Evolutionary conservation across 2,888 invertebrate genomes (phyloP).

Genomic region (Ophion obscuratus): DNA sequence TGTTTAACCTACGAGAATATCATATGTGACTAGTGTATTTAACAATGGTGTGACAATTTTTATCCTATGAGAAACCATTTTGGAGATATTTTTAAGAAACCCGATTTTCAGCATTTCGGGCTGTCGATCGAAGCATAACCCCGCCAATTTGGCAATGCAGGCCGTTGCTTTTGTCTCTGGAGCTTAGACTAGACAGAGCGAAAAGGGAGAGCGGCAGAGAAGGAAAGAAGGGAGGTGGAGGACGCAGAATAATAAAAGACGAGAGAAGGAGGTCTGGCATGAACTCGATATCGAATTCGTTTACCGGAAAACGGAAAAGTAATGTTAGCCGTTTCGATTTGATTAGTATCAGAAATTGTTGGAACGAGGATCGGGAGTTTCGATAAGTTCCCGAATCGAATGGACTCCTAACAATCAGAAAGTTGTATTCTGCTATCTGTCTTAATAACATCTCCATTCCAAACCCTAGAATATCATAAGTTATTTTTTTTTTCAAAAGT

Average conservation of each 20-base stretch:
- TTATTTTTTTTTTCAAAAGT: background rate
- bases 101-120: background rate
- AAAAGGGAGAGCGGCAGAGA: background rate
- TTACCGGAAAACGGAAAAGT: slow-evolving; percentile 13
- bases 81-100: background rate
- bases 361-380: background rate
- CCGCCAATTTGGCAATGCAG: background rate
- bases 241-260: background rate
- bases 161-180: background rate
- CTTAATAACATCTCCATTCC: background rate
- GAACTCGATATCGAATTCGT: slow-evolving; percentile 30
- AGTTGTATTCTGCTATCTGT: background rate
- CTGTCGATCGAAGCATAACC: background rate
- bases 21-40: background rate
- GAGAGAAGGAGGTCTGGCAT: slow-evolving; percentile 1
- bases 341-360: slow-evolving; percentile 16
- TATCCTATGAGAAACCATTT: background rate
- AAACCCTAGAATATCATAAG: background rate
- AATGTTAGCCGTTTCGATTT: slow-evolving; percentile 19
- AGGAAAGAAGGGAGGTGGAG: background rate
- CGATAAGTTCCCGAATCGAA: background rate
- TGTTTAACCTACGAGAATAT: background rate
- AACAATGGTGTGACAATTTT: background rate
- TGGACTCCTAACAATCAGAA: slow-evolving; percentile 1
- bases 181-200: background rate